phyloP scores from a whole-genome alignment of 2,888 invertebrate species.

The Synergus japonicus region DNA sequence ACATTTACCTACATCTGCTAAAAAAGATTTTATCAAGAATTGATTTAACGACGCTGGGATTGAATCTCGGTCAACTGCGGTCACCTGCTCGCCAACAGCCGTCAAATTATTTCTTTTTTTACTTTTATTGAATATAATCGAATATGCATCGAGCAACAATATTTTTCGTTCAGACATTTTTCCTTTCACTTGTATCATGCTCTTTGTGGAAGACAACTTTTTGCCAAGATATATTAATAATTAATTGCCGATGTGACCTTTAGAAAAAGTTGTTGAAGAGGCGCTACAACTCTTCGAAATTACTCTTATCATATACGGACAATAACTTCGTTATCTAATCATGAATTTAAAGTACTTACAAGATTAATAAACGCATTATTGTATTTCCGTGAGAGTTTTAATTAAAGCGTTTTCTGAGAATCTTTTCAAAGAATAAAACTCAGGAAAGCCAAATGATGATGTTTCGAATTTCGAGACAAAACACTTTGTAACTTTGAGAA shows the following conservation, averaged over 20 bases:
- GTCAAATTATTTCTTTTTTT: background rate
- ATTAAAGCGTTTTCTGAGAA: background rate
- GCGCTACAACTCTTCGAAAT: background rate
- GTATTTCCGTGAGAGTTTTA: slow-evolving; percentile 9
- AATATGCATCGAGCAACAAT: background rate
- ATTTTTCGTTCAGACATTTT: background rate
- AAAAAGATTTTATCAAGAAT: background rate
- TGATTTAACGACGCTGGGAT: slow-evolving; percentile 47
- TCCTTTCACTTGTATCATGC: background rate
- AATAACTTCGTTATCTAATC: slow-evolving; percentile 33
- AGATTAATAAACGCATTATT: slow-evolving; percentile 18
- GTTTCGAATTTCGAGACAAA: too few relatives aligned
- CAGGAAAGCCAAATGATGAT: background rate
- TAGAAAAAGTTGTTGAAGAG: background rate
- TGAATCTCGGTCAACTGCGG: slow-evolving; percentile 55
- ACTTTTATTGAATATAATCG: background rate
- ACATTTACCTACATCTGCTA: background rate
- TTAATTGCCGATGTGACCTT: background rate
- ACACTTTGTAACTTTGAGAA: background rate
- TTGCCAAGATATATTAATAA: background rate
- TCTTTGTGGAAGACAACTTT: background rate
- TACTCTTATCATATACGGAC: background rate
- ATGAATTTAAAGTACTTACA: slow-evolving; percentile 17
- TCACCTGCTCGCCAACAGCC: slow-evolving; percentile 46
- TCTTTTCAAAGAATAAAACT: background rate